Conservation (phyloP, 2,113 vertebrate species). For the Lanius ludovicianus region DNA sequence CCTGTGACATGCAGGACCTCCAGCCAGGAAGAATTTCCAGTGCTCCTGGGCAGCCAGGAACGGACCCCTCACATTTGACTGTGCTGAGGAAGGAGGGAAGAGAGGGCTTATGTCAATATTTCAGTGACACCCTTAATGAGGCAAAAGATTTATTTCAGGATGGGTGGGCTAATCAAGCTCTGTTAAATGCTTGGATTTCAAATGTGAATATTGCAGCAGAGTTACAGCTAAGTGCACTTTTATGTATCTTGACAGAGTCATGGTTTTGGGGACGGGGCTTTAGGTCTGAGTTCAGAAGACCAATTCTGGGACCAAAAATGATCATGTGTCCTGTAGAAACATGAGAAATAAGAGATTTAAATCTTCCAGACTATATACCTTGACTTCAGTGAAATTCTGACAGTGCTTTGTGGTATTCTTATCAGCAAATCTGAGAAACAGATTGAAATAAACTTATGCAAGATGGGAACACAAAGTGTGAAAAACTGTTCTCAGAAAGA, state of each 20-base stretch:
- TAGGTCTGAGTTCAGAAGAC: not conserved
- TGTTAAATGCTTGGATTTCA: not conserved
- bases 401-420: not conserved
- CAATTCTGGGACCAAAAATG: not conserved
- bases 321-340: not conserved
- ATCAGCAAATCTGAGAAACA: conserved; percentile 30
- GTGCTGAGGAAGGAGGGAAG: not conserved
- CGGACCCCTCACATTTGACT: not conserved
- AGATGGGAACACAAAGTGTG: conserved; percentile 38
- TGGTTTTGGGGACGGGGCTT: not conserved
- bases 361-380: not conserved
- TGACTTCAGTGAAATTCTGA: not conserved
- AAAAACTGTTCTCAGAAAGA: conserved; percentile 27
- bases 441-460: conserved; percentile 33
- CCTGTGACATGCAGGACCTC: not conserved
- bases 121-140: not conserved
- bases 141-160: not conserved
- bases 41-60: not conserved
- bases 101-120: not conserved
- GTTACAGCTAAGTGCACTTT: not conserved
- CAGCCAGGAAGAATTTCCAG: not conserved
- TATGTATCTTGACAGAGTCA: not conserved
- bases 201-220: not conserved
- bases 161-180: not conserved
- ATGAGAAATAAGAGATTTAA: not conserved